Conservation (phyloP, 2,888 invertebrate species). For the Lasiommata megera region DNA sequence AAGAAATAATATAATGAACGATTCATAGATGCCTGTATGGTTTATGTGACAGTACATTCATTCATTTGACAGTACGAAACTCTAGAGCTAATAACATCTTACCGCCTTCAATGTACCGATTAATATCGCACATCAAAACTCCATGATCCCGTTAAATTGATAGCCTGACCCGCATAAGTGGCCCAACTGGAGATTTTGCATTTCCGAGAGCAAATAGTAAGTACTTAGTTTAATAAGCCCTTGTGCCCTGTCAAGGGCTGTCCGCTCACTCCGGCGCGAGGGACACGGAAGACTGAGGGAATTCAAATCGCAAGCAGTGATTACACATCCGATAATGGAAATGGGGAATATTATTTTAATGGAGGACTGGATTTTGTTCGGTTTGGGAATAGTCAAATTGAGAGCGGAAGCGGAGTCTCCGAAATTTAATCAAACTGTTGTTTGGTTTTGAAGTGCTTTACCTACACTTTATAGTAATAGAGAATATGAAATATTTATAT, state of each 20-base stretch:
- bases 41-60: no score
- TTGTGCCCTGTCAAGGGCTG: conserved; percentile 29
- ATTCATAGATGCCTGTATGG: no score
- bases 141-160: background rate
- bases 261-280: conserved; percentile 31
- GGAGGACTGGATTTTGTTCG: conserved; percentile 37
- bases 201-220: conserved; percentile 7
- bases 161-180: background rate
- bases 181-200: conserved; percentile 6
- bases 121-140: conserved; percentile 1
- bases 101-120: background rate
- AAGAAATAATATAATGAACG: no score
- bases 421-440: no score
- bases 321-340: conserved; percentile 49
- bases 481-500: no score
- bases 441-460: no score
- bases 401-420: background rate
- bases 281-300: conserved; percentile 44
- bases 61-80: no score
- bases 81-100: background rate
- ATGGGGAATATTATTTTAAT: conserved; percentile 53
- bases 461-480: no score
- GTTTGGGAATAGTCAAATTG: conserved; percentile 9
- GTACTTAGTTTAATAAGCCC: conserved; percentile 21
- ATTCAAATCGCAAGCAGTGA: conserved; percentile 49